Evolutionary conservation across 2,888 invertebrate species (phyloP).

Genomic region (Diadegma fenestrale): DNA sequence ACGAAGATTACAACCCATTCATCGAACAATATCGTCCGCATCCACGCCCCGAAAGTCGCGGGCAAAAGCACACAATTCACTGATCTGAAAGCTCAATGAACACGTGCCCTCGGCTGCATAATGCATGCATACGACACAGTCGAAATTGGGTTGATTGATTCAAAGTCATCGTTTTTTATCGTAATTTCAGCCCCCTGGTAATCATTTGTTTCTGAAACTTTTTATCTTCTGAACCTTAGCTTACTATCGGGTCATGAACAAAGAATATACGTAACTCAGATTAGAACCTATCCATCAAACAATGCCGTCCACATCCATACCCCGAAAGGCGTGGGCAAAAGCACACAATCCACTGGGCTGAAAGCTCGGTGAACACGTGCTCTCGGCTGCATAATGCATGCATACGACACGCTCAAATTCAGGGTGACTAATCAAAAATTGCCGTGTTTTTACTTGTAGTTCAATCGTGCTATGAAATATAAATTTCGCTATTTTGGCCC

Average conservation of each 20-base stretch:
- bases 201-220: neutral
- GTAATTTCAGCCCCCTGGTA: neutral
- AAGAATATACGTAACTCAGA: neutral
- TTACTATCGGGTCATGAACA: neutral
- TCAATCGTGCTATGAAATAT: no score
- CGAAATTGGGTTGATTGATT: neutral
- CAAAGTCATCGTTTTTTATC: neutral
- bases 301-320: neutral
- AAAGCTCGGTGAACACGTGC: no score
- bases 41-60: neutral
- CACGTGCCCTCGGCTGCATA: no score
- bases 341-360: neutral
- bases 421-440: no score
- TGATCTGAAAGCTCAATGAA: no score
- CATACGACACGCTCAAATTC: no score
- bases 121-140: no score
- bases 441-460: no score
- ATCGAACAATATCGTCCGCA: neutral
- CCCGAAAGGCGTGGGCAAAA: constrained; percentile 11
- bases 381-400: no score
- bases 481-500: no score
- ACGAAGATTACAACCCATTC: no score
- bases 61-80: neutral
- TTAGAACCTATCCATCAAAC: neutral
- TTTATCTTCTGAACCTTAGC: no score